Evolutionary conservation across 2,113 vertebrate genomes (phyloP).

Genomic region (Athene cunicularia): DNA sequence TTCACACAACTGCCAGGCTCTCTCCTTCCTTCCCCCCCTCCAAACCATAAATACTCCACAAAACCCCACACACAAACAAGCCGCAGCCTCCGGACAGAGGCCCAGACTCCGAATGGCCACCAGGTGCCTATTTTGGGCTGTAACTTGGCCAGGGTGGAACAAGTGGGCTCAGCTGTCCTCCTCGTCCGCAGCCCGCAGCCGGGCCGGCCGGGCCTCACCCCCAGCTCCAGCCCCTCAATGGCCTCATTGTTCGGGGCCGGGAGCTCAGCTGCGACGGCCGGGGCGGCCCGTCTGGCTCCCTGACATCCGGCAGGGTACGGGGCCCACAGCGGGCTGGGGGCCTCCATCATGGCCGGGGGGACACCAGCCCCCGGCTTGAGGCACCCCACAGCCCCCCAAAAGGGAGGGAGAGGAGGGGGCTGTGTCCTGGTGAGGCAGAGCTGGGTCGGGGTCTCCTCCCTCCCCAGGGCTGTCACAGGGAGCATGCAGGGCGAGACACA

Average conservation of each 20-base stretch:
- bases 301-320: not conserved
- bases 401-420: not conserved
- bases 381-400: rapidly evolving
- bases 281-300: conserved; percentile 38
- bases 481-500: rapidly evolving
- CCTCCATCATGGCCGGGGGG: not conserved
- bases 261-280: not conserved
- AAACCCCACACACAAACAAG: conserved; percentile 26
- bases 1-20: not conserved
- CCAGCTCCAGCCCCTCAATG: conserved; percentile 65
- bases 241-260: conserved; percentile 62
- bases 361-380: not conserved
- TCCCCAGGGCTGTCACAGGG: not conserved
- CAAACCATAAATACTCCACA: conserved; percentile 40
- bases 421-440: rapidly evolving
- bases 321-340: not conserved
- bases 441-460: not conserved
- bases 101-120: not conserved
- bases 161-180: conserved; percentile 67
- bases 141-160: conserved; percentile 24
- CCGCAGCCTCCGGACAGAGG: not conserved
- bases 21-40: not conserved
- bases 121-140: conserved; percentile 70
- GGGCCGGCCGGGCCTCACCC: not conserved
- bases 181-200: conserved; percentile 36